Evolutionary conservation across 2,113 vertebrate species (phyloP).

Genomic region (Hoplias malabaricus): DNA sequence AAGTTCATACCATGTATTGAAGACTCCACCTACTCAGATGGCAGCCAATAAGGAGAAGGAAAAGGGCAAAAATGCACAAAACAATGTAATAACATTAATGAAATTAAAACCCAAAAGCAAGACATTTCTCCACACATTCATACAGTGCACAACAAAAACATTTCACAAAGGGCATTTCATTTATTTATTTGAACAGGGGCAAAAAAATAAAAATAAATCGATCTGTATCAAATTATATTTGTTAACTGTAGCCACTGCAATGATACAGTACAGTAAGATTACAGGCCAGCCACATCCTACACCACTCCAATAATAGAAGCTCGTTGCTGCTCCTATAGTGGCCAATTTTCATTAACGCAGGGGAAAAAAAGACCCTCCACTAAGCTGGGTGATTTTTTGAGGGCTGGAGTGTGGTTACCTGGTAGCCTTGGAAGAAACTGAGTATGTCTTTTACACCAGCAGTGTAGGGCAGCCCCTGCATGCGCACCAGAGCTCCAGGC

Average conservation of each 20-base stretch:
- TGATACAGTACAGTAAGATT: no score
- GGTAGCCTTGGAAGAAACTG: constrained; percentile 95
- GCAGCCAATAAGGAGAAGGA: constrained; percentile 50
- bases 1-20: constrained; percentile 65
- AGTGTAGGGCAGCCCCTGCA: constrained; percentile 96
- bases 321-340: background rate
- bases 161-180: no score
- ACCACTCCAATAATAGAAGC: no score
- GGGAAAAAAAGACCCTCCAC: background rate
- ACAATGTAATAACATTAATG: background rate
- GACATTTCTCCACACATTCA: background rate
- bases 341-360: background rate
- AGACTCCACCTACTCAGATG: constrained; percentile 62
- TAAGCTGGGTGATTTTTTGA: accelerated
- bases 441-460: constrained; percentile 95
- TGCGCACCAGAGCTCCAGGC: constrained; percentile 86
- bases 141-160: no score
- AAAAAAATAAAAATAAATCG: no score
- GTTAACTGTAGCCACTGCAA: no score
- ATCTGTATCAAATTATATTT: no score
- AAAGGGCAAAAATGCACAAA: constrained; percentile 58
- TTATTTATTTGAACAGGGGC: no score
- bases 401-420: constrained; percentile 77
- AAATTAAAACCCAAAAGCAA: background rate
- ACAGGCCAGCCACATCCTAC: no score